These are phyloP conservation scores for Oxyura jamaicensis DNA, from an alignment of 2,113 vertebrate genomes.

Conservation along the genomic window DNA sequence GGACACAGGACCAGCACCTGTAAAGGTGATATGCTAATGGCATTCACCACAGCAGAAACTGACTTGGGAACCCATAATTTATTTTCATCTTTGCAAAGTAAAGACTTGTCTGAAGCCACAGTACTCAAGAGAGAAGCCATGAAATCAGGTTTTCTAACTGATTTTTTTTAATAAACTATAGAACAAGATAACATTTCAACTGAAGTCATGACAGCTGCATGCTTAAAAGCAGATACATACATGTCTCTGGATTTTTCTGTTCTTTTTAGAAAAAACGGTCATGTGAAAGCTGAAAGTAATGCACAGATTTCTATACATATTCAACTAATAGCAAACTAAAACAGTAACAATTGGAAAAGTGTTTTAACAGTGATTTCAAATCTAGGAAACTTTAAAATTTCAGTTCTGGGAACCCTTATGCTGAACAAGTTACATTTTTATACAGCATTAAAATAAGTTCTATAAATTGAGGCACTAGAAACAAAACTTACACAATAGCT, in stretches of 20 bases:
- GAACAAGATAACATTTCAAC: conserved; percentile 56
- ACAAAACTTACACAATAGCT: conserved; percentile 5
- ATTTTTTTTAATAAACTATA: conserved; percentile 68
- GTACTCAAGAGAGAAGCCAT: conserved; percentile 26
- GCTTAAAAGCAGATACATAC: conserved; percentile 59
- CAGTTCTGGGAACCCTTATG: conserved; percentile 4
- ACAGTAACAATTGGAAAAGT: neutral
- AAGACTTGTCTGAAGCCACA: neutral
- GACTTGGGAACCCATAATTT: neutral
- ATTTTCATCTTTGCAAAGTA: neutral
- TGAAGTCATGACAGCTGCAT: conserved; percentile 51
- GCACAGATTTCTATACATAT: conserved; percentile 33
- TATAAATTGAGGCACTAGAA: conserved; percentile 40
- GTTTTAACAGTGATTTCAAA: neutral
- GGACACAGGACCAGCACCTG: neutral
- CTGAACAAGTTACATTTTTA: neutral
- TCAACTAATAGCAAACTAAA: conserved; percentile 38
- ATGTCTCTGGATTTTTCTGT: conserved; percentile 1
- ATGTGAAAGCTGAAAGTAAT: neutral
- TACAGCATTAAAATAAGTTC: conserved; percentile 14
- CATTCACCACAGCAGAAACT: neutral
- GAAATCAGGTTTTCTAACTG: conserved; percentile 42
- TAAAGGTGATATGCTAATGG: rapidly evolving
- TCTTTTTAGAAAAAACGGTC: neutral
- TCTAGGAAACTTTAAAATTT: neutral